phyloP scores from a whole-genome alignment of 92 coral and sea anemone species.

The Porites lobata region DNA sequence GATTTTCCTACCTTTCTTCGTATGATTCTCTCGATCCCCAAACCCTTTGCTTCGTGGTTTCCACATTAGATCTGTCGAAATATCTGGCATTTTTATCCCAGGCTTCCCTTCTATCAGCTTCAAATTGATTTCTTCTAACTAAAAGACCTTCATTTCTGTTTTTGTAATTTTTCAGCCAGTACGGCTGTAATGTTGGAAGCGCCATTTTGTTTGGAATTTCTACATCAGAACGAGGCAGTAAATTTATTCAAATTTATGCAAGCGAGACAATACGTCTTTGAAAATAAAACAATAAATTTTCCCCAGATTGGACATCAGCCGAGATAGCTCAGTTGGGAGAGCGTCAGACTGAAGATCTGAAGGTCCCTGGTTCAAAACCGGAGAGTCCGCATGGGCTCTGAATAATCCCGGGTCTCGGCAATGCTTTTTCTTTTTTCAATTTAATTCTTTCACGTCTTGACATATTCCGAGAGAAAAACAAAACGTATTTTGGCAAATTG shows the following conservation, averaged over 20 bases:
- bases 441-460: no score
- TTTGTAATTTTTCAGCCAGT: slow-evolving; percentile 98
- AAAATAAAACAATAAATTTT: neutral
- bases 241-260: neutral
- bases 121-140: slow-evolving; percentile 95
- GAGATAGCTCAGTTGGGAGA: slow-evolving; percentile 99
- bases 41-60: slow-evolving; percentile 96
- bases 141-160: slow-evolving; percentile 91
- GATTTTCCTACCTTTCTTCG: slow-evolving; percentile 78
- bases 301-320: neutral
- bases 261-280: neutral
- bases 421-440: neutral
- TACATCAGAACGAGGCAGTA: slow-evolving; percentile 67
- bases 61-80: slow-evolving; percentile 92
- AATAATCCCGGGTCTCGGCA: slow-evolving; percentile 99
- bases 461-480: no score
- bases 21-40: slow-evolving; percentile 95
- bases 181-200: slow-evolving; percentile 99
- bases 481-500: no score
- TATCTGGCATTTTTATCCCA: slow-evolving; percentile 96
- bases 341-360: slow-evolving; percentile 99
- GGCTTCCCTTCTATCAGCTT: slow-evolving; percentile 93
- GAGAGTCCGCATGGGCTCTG: slow-evolving; percentile 94
- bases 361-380: slow-evolving; percentile 99
- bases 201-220: slow-evolving; percentile 82